These are phyloP conservation scores for Pantherophis guttatus DNA, from an alignment of 2,113 vertebrate species.

Conservation along the genomic window DNA sequence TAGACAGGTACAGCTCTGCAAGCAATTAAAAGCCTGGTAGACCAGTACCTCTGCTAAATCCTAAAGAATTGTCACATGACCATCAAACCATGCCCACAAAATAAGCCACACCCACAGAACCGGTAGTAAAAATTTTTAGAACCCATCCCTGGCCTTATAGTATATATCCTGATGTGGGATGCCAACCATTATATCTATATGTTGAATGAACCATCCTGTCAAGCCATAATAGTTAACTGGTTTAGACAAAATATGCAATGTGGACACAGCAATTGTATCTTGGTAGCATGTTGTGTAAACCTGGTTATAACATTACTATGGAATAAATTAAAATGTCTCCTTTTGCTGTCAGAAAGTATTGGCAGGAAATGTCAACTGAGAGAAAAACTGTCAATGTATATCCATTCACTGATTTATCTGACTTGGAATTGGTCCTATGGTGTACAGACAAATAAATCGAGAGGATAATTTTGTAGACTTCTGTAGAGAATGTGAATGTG, in stretches of 20 bases:
- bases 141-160: too few relatives aligned
- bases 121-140: too few relatives aligned
- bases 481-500: not conserved
- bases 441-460: not conserved
- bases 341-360: not conserved
- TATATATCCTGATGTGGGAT: not conserved
- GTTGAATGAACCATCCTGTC: not conserved
- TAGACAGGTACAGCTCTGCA: too few relatives aligned
- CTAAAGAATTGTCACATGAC: too few relatives aligned
- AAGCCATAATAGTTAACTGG: not conserved
- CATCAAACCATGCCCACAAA: too few relatives aligned
- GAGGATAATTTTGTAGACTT: not conserved
- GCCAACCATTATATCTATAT: not conserved
- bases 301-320: not conserved
- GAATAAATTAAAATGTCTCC: not conserved
- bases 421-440: not conserved
- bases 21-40: too few relatives aligned
- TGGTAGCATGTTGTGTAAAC: not conserved
- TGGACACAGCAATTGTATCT: not conserved
- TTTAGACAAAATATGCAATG: not conserved
- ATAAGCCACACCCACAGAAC: too few relatives aligned
- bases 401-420: not conserved
- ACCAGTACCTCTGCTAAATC: too few relatives aligned
- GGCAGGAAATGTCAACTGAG: not conserved
- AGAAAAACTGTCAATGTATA: not conserved